Conservation (phyloP, 1,140 invertebrate genomes). For the Eufriesea mexicana region DNA sequence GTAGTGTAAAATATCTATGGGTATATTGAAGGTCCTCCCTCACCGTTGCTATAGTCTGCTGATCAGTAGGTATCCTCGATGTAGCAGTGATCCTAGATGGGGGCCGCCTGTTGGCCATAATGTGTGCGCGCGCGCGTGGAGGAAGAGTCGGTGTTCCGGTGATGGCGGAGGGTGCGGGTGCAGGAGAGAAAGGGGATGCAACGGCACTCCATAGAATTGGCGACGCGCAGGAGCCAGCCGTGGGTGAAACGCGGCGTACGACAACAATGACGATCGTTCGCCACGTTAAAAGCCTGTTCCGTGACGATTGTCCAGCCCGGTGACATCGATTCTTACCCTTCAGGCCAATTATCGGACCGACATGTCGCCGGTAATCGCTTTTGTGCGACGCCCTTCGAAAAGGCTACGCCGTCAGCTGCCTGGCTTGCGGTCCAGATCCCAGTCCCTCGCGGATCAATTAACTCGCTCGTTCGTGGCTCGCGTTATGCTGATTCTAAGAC, state of each 20-base stretch:
- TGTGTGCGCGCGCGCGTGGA: background rate
- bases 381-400: constrained; percentile 14
- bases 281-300: constrained; percentile 41
- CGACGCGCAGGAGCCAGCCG: constrained; percentile 13
- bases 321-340: constrained; percentile 51
- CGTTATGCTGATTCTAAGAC: too few species aligned
- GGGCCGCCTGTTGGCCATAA: too few species aligned
- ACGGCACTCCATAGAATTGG: constrained; percentile 36
- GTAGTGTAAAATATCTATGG: too few species aligned
- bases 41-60: too few species aligned
- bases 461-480: too few species aligned
- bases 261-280: constrained; percentile 55
- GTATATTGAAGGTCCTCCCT: too few species aligned
- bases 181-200: background rate
- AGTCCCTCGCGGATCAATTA: background rate
- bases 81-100: too few species aligned
- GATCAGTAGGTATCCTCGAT: too few species aligned
- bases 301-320: constrained; percentile 37
- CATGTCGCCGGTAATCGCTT: constrained; percentile 32
- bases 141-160: background rate
- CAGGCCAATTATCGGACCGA: constrained; percentile 36
- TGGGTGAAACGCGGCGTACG: constrained; percentile 45
- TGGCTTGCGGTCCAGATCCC: background rate
- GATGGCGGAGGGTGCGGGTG: background rate
- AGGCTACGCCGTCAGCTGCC: background rate